phyloP scores from a whole-genome alignment of 92 coral and sea anemone genomes.

The Porites cylindrica region DNA sequence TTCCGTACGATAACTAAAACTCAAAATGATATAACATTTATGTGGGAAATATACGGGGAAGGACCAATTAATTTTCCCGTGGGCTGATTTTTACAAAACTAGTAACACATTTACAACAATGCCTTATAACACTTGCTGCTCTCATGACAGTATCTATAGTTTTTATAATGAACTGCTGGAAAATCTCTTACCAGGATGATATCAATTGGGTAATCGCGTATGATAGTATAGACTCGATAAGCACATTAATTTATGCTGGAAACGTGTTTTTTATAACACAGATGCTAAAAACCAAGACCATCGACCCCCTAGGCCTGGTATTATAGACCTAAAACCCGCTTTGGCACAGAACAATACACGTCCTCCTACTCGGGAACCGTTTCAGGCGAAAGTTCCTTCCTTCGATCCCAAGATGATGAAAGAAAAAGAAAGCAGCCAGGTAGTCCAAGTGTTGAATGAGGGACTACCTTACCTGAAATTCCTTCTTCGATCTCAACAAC shows the following conservation, averaged over 20 bases:
- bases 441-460: conserved; percentile 6
- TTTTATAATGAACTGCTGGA: too few species aligned
- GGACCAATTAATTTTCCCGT: too few species aligned
- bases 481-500: neutral
- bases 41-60: too few species aligned
- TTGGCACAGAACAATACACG: neutral
- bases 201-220: neutral
- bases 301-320: neutral
- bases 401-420: neutral
- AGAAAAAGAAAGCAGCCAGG: neutral
- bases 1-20: too few species aligned
- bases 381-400: neutral
- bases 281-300: neutral
- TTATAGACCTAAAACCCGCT: too few species aligned
- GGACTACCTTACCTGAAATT: neutral
- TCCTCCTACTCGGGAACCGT: neutral
- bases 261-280: neutral
- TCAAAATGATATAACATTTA: too few species aligned
- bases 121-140: too few species aligned
- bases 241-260: neutral
- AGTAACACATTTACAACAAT: too few species aligned
- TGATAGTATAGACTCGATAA: neutral
- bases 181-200: too few species aligned
- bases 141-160: too few species aligned
- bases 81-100: too few species aligned